Evolutionary conservation across 64 coral and sea anemone species (phyloP).

Genomic region (Catalaphyllia jardinei): DNA sequence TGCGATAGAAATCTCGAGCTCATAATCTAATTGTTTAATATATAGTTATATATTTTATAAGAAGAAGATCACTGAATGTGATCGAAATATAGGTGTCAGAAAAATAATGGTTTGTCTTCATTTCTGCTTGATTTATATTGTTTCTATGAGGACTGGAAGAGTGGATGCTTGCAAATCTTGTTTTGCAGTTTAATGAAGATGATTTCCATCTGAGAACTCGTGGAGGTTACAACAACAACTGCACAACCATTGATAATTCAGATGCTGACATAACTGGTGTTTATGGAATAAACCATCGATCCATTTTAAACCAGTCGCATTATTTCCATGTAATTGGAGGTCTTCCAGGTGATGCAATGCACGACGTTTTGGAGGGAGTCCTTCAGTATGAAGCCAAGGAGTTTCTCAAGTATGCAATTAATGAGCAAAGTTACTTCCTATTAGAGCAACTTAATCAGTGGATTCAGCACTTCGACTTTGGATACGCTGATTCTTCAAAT

Average conservation of each 20-base stretch:
- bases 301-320: slow-evolving; percentile 28
- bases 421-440: slow-evolving; percentile 45
- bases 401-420: slow-evolving; percentile 50
- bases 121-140: too few species aligned
- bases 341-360: slow-evolving; percentile 75
- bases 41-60: too few species aligned
- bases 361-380: slow-evolving; percentile 17
- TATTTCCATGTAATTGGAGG: slow-evolving; percentile 81
- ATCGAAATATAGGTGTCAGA: too few species aligned
- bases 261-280: neutral
- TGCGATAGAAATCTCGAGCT: too few species aligned
- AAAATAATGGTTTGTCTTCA: too few species aligned
- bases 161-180: neutral
- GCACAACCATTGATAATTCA: slow-evolving; percentile 13
- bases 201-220: slow-evolving; percentile 45
- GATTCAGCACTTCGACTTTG: slow-evolving; percentile 56
- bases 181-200: slow-evolving; percentile 65
- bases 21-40: too few species aligned
- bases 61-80: too few species aligned
- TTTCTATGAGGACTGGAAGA: too few species aligned
- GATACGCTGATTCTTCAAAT: slow-evolving; percentile 56
- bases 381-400: slow-evolving; percentile 64
- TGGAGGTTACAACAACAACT: slow-evolving; percentile 34
- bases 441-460: slow-evolving; percentile 51
- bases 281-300: slow-evolving; percentile 62